A percentile compares a stretch with the other conserved stretches of the same genome.
These are phyloP conservation scores for Eilema depressum DNA, from an alignment of 2,888 invertebrate genomes.

Conservation along the genomic window DNA sequence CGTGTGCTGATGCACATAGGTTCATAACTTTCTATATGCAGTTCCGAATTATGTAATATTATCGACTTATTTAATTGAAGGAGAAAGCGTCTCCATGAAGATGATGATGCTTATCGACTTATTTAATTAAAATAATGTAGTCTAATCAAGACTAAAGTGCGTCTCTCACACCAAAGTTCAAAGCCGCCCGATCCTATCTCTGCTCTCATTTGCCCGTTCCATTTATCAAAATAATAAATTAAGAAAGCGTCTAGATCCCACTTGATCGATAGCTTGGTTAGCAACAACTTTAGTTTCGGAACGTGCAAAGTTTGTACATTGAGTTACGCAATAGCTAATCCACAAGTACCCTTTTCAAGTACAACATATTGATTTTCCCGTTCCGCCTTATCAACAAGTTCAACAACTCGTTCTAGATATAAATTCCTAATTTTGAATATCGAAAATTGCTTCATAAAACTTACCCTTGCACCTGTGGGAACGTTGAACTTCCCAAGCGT, in stretches of 20 bases:
- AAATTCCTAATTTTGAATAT: constrained; percentile 52
- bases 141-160: constrained; percentile 17
- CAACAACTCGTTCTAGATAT: constrained; percentile 42
- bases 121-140: constrained; percentile 19
- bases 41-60: constrained; percentile 20
- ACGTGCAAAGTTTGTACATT: constrained; percentile 23
- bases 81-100: no score
- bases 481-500: constrained; percentile 51
- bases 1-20: constrained; percentile 13
- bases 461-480: constrained; percentile 57
- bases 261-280: constrained; percentile 38
- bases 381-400: constrained; percentile 27
- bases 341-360: constrained; percentile 22
- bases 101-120: no score
- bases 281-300: constrained; percentile 32
- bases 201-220: constrained; percentile 25
- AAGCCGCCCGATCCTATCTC: constrained; percentile 41
- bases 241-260: constrained; percentile 31
- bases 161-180: constrained; percentile 34
- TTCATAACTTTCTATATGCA: constrained; percentile 22
- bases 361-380: constrained; percentile 28
- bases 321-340: constrained; percentile 13
- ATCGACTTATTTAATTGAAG: constrained; percentile 20
- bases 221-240: constrained; percentile 50
- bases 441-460: constrained; percentile 64